phyloP scores from a whole-genome alignment of 2,113 vertebrate species.

The Misgurnus anguillicaudatus region DNA sequence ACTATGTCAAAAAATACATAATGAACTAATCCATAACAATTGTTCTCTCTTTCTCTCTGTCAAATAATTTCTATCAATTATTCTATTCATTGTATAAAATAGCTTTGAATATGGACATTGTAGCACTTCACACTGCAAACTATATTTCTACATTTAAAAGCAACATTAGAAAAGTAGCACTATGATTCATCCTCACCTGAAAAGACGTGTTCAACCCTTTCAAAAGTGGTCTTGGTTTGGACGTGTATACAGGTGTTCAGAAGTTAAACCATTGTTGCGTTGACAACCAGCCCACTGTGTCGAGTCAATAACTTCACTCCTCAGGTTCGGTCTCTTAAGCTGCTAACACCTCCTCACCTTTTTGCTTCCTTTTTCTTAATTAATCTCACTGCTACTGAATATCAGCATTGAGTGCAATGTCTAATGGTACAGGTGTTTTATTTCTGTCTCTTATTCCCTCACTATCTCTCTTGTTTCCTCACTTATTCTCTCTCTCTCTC shows the following conservation, averaged over 20 bases:
- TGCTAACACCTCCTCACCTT: slow-evolving; percentile 21
- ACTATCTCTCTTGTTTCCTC: slow-evolving; percentile 2
- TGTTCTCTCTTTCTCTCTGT: background rate
- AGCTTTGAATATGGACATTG: no score
- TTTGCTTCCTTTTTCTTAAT: slow-evolving; percentile 31
- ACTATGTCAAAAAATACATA: background rate
- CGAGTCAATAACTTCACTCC: background rate
- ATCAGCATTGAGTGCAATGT: slow-evolving; percentile 37
- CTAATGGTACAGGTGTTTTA: slow-evolving; percentile 33
- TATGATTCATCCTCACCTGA: slow-evolving; percentile 14
- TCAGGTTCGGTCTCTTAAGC: slow-evolving; percentile 5
- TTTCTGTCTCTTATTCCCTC: slow-evolving; percentile 12
- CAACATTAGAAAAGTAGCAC: background rate
- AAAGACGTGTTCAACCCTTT: slow-evolving; percentile 36
- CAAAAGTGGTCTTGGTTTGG: slow-evolving; percentile 19
- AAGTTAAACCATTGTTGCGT: slow-evolving; percentile 14
- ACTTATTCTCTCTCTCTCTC: background rate
- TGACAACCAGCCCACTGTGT: slow-evolving; percentile 26
- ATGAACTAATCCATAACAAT: background rate
- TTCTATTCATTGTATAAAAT: no score
- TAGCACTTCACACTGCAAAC: no score
- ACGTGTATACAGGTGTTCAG: slow-evolving; percentile 18
- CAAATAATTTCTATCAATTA: no score
- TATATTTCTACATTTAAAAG: background rate
- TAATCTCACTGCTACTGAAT: slow-evolving; percentile 28